These are phyloP conservation scores for Fopius arisanus DNA, from an alignment of 1,140 invertebrate genomes.

Conservation along the genomic window DNA sequence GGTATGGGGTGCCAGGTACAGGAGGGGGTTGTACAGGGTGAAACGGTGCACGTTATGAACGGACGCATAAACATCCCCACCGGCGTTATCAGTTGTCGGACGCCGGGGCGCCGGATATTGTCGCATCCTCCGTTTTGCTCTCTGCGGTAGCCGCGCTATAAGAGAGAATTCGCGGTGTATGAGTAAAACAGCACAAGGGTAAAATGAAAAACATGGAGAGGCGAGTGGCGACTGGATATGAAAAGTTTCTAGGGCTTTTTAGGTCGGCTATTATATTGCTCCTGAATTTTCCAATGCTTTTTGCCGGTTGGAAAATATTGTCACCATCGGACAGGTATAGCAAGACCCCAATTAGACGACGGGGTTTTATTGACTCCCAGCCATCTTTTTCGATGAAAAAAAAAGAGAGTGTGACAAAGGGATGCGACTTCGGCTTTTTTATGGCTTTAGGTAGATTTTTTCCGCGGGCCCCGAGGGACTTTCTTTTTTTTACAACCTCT, in stretches of 20 bases:
- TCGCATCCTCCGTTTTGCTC: slow-evolving; percentile 63
- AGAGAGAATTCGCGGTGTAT: slow-evolving; percentile 16
- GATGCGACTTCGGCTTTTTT: slow-evolving; percentile 33
- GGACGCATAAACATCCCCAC: slow-evolving; percentile 63
- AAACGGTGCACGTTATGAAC: slow-evolving; percentile 61
- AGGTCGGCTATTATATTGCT: neutral
- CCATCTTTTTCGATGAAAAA: slow-evolving; percentile 14
- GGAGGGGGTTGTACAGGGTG: slow-evolving; percentile 42
- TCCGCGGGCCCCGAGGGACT: slow-evolving; percentile 14
- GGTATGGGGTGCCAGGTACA: neutral
- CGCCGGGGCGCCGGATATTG: slow-evolving; percentile 67
- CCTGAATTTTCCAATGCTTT: neutral
- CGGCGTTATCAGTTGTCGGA: slow-evolving; percentile 66
- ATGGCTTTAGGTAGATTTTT: slow-evolving; percentile 30
- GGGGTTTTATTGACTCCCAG: slow-evolving; percentile 22
- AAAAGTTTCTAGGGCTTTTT: neutral
- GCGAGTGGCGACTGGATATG: neutral
- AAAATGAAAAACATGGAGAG: slow-evolving; percentile 24
- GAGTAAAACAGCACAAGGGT: neutral
- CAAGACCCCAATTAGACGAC: slow-evolving; percentile 15
- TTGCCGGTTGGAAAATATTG: slow-evolving; percentile 23
- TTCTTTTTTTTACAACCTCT: slow-evolving; percentile 18
- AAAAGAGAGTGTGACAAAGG: slow-evolving; percentile 28
- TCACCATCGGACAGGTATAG: slow-evolving; percentile 30
- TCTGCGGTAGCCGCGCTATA: slow-evolving; percentile 39